These are phyloP conservation scores for Holocentrus rufus DNA, from an alignment of 2,797 vertebrate species.

Conservation along the genomic window DNA sequence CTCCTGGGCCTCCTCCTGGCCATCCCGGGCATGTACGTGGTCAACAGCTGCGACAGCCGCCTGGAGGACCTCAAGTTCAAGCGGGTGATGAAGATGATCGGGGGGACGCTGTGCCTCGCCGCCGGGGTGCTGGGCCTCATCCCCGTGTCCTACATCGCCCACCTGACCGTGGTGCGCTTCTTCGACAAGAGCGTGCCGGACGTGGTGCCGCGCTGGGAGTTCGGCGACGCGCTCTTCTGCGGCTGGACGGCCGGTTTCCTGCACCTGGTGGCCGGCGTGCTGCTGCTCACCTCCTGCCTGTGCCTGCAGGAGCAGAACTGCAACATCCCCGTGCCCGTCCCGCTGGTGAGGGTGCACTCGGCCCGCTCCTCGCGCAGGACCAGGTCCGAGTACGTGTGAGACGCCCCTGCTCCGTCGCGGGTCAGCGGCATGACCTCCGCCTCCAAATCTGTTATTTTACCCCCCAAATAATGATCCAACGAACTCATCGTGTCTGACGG, in stretches of 20 bases:
- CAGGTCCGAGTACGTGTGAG: slow-evolving; percentile 67
- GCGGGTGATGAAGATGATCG: slow-evolving; percentile 57
- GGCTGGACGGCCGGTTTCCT: slow-evolving; percentile 76
- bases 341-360: neutral
- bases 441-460: too few relatives aligned
- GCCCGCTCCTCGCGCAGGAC: neutral
- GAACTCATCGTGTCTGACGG: too few relatives aligned
- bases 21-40: slow-evolving; percentile 64
- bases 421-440: neutral
- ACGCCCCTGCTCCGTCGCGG: too few relatives aligned
- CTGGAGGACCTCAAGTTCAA: slow-evolving; percentile 60
- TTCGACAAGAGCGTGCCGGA: slow-evolving; percentile 70
- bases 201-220: slow-evolving; percentile 75
- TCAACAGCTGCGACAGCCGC: slow-evolving; percentile 66
- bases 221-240: slow-evolving; percentile 76
- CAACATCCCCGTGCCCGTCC: slow-evolving; percentile 22
- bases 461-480: too few relatives aligned
- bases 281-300: slow-evolving; percentile 76
- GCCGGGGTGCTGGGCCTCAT: slow-evolving; percentile 66
- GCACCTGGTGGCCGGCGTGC: slow-evolving; percentile 71
- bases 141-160: slow-evolving; percentile 75
- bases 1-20: slow-evolving; percentile 64
- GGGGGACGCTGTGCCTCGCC: slow-evolving; percentile 53
- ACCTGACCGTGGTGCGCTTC: slow-evolving; percentile 69
- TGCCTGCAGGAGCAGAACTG: slow-evolving; percentile 30